Conservation (phyloP, 64 coral and sea anemone genomes). For the Trachythela sp. region DNA sequence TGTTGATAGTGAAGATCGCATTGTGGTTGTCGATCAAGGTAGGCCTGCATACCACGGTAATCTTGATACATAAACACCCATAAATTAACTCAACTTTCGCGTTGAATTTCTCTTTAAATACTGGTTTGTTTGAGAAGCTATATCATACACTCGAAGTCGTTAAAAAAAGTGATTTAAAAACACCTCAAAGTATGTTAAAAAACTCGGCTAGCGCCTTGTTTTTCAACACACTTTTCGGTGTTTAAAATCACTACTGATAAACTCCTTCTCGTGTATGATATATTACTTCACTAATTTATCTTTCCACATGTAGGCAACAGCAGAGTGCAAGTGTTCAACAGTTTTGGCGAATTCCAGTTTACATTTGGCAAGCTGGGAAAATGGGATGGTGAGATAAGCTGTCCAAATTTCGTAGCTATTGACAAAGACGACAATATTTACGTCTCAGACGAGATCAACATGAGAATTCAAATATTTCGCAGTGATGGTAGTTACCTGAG, state of each 20-base stretch:
- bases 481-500: not conserved
- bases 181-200: too few relatives aligned
- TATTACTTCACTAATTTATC: not conserved
- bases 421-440: not conserved
- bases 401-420: slow-evolving; percentile 6
- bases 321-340: not conserved
- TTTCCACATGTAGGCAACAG: not conserved
- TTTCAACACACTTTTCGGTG: too few relatives aligned
- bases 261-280: too few relatives aligned
- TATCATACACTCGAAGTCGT: too few relatives aligned
- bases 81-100: too few relatives aligned
- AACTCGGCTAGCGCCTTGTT: too few relatives aligned
- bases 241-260: too few relatives aligned
- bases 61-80: not conserved
- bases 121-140: too few relatives aligned
- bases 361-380: slow-evolving; percentile 1
- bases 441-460: slow-evolving; percentile 1
- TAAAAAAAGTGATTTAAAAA: too few relatives aligned
- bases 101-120: too few relatives aligned
- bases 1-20: not conserved
- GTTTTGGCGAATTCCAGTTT: not conserved
- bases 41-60: not conserved
- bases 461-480: not conserved
- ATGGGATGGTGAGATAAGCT: not conserved
- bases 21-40: slow-evolving; percentile 7